These are phyloP conservation scores for Paradoxurus hermaphroditus DNA, from an alignment of 2,113 vertebrate species.

Conservation along the genomic window DNA sequence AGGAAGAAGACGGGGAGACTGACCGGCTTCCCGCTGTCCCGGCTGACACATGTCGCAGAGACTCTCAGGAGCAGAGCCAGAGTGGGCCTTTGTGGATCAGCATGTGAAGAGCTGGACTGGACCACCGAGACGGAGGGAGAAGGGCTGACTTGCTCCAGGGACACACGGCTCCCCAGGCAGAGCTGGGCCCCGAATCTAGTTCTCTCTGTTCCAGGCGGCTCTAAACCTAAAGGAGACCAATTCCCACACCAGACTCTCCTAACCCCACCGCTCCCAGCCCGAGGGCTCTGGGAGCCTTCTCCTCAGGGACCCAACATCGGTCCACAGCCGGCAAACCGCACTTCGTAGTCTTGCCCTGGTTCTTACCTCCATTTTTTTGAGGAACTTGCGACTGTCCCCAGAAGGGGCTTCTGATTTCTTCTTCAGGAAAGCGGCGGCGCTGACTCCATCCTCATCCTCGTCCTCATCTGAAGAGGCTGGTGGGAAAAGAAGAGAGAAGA, in stretches of 20 bases:
- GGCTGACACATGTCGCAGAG: neutral
- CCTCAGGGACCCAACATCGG: neutral
- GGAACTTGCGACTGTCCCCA: conserved; percentile 87
- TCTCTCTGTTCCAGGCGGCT: neutral
- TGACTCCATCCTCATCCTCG: conserved; percentile 82
- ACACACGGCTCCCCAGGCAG: neutral
- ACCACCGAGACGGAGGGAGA: neutral
- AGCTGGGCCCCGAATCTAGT: neutral
- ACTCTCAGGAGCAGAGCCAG: neutral
- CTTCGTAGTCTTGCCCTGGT: neutral
- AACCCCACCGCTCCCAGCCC: neutral
- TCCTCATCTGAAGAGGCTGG: conserved; percentile 78
- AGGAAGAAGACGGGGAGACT: neutral
- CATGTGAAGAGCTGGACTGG: neutral
- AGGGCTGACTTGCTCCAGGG: neutral
- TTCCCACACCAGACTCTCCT: neutral
- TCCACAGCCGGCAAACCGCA: neutral
- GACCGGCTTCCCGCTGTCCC: neutral
- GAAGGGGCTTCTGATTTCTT: conserved; percentile 84
- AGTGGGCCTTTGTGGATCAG: neutral
- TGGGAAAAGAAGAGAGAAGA: neutral
- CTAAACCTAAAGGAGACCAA: neutral
- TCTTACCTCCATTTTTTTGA: conserved; percentile 87
- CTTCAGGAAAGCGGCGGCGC: conserved; percentile 88
- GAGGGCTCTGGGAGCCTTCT: neutral